Conservation (phyloP, 2,888 invertebrate genomes). For the Amiota communis region DNA sequence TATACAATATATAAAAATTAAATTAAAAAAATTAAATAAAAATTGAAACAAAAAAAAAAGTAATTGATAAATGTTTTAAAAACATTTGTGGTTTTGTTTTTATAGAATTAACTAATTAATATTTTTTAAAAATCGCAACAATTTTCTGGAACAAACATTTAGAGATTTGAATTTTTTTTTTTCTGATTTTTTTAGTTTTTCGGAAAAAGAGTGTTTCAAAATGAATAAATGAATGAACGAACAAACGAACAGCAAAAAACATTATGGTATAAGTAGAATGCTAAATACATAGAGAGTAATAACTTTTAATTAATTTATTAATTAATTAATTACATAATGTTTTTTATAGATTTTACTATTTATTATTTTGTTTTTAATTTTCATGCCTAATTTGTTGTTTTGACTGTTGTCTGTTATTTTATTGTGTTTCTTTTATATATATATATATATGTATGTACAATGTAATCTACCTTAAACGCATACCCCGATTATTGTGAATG, state of each 20-base stretch:
- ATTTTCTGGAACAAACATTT: slow-evolving; percentile 44
- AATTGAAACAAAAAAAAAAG: too few relatives aligned
- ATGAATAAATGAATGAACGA: slow-evolving; percentile 43
- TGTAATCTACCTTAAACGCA: too few relatives aligned
- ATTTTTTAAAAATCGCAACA: slow-evolving; percentile 31
- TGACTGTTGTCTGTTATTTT: neutral
- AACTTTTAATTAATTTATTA: slow-evolving; percentile 39
- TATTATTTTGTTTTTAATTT: slow-evolving; percentile 27
- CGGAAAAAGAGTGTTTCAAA: neutral
- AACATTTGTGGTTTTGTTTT: too few relatives aligned
- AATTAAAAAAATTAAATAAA: too few relatives aligned
- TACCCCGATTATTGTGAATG: too few relatives aligned
- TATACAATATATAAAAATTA: too few relatives aligned
- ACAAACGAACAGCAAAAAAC: slow-evolving; percentile 61
- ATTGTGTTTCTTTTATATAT: slow-evolving; percentile 26
- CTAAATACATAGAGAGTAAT: too few relatives aligned
- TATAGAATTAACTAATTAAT: too few relatives aligned
- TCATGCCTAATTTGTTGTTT: neutral
- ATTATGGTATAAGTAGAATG: slow-evolving; percentile 15
- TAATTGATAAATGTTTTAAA: too few relatives aligned
- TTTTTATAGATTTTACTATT: slow-evolving; percentile 48
- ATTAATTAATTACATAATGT: slow-evolving; percentile 39
- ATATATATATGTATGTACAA: too few relatives aligned
- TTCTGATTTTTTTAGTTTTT: slow-evolving; percentile 35
- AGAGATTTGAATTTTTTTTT: slow-evolving; percentile 50